Evolutionary conservation across 2,888 invertebrate genomes (phyloP).

Genomic region (Netelia melanura): DNA sequence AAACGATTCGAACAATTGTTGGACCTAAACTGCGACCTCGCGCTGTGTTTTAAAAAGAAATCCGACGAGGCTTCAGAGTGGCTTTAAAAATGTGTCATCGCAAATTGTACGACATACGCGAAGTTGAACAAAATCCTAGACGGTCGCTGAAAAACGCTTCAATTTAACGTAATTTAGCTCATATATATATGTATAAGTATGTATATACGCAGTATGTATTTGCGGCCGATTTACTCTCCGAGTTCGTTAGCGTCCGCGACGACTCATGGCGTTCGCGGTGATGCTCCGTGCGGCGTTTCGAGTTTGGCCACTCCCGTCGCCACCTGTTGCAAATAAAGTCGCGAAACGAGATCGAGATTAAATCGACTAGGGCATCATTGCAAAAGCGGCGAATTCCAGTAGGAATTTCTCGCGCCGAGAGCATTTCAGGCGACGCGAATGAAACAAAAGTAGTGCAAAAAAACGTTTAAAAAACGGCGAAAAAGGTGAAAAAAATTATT

Average conservation of each 20-base stretch:
- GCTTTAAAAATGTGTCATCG: no score
- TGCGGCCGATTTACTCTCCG: constrained; percentile 39
- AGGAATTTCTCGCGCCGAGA: constrained; percentile 22
- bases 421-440: constrained; percentile 17
- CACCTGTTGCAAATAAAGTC: constrained; percentile 66
- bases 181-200: not conserved
- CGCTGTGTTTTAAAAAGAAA: no score
- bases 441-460: constrained; percentile 1
- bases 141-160: no score
- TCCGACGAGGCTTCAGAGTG: no score
- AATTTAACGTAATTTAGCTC: no score
- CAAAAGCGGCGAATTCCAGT: constrained; percentile 39
- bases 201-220: constrained; percentile 4
- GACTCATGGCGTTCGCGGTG: constrained; percentile 35
- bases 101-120: no score
- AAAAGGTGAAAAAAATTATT: constrained; percentile 39
- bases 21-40: no score
- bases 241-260: constrained; percentile 52
- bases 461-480: constrained; percentile 5
- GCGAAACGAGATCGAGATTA: constrained; percentile 61
- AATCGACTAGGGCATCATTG: constrained; percentile 57
- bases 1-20: no score
- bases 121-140: no score
- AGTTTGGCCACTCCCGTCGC: constrained; percentile 48
- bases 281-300: constrained; percentile 5